Evolutionary conservation across 2,113 vertebrate genomes (phyloP).

Genomic region (Romanogobio albipinnatus): DNA sequence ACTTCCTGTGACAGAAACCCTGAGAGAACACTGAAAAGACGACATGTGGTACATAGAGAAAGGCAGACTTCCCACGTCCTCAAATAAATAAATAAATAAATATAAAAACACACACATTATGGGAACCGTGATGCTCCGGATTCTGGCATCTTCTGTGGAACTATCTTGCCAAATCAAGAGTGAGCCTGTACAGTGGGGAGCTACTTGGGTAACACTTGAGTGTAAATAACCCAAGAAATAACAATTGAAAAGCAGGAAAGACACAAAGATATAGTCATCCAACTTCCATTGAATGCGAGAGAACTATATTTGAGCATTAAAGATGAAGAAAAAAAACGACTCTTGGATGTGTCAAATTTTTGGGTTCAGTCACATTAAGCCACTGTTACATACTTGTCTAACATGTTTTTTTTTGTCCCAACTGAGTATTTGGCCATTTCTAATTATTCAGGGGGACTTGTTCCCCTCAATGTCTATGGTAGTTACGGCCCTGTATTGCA

Average conservation of each 20-base stretch:
- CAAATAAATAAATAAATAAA: background rate
- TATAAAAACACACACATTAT: background rate
- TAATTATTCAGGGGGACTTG: no score
- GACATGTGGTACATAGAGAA: conserved; percentile 4
- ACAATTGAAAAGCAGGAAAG: background rate
- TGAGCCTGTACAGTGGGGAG: background rate
- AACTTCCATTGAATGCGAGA: background rate
- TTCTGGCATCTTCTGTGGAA: background rate
- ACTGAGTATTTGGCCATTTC: no score
- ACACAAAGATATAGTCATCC: background rate
- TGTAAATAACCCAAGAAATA: background rate
- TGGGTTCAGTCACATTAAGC: background rate
- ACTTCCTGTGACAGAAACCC: background rate
- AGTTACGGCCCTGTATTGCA: no score
- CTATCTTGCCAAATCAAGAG: background rate
- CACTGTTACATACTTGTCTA: background rate
- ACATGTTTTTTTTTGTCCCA: background rate
- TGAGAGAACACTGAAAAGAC: background rate
- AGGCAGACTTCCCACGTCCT: background rate
- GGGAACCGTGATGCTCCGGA: background rate
- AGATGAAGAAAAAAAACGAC: no score
- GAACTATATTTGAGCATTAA: background rate
- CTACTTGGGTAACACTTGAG: background rate
- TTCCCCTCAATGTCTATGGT: no score
- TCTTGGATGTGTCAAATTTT: background rate